phyloP scores from a whole-genome alignment of 2,797 vertebrate genomes.

The Bovichtus diacanthus region DNA sequence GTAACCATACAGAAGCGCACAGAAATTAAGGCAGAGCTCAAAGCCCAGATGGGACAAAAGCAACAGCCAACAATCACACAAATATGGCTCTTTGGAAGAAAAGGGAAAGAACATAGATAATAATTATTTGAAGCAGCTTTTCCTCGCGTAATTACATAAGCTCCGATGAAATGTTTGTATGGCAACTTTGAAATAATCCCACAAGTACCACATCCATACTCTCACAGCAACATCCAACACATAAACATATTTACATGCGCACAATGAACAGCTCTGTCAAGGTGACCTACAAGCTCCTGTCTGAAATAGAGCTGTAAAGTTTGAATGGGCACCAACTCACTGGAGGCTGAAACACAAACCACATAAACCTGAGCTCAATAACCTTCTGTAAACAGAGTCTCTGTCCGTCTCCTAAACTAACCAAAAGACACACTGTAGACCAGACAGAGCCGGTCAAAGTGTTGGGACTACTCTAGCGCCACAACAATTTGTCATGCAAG shows the following conservation, averaged over 20 bases:
- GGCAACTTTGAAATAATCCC: neutral
- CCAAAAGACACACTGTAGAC: constrained; percentile 7
- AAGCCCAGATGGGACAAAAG: neutral
- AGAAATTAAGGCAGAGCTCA: neutral
- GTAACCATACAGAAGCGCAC: too few species aligned
- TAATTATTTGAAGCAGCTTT: too few species aligned
- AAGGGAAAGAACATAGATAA: too few species aligned
- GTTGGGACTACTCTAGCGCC: constrained; percentile 3
- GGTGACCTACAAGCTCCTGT: constrained; percentile 30
- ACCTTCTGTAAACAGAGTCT: neutral
- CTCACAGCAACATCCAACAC: constrained; percentile 3
- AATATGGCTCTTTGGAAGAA: neutral
- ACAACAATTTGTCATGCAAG: constrained; percentile 54
- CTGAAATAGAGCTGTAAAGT: constrained; percentile 44
- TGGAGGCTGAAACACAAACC: constrained; percentile 26
- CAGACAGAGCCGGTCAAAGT: constrained; percentile 16
- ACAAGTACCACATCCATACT: neutral
- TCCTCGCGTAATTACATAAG: too few species aligned
- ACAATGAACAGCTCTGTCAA: constrained; percentile 20
- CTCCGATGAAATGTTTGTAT: neutral
- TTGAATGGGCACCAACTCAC: constrained; percentile 4
- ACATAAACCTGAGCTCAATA: constrained; percentile 38
- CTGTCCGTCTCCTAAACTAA: neutral
- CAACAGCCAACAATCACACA: neutral
- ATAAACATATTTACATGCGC: neutral